Evolutionary conservation across 2,113 vertebrate genomes (phyloP), one percentile per base, ranked within the genome.

Genomic region (Platichthys flesus): DNA sequence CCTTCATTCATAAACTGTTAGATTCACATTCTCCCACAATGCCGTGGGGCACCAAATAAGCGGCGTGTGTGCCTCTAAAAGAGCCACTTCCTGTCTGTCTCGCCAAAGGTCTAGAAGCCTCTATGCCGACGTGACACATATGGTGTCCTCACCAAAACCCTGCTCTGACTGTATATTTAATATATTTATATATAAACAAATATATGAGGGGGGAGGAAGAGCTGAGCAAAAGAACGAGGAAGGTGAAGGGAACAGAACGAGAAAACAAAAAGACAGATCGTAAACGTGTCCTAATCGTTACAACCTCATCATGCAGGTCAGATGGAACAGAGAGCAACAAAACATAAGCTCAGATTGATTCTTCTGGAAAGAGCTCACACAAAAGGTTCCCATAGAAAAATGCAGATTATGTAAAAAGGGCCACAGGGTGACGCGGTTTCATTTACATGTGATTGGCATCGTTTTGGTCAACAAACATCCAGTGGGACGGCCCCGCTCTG

Each of bases 381-480:
- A 97, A 96, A 96, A 96, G 94, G 93, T 97, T 96, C 91, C 95
- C 96, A 96, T 98, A 99, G 94, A 98, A 98, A 31, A 99, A 98
- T 31, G 81, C 85, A 84, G 89, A 87, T 91, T 88, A 93, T 92
- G 97, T 95, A 98, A 97, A 97, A 97, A 96, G 96, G 95, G 96
- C 96, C 97, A 97, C 96, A 96, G 96, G 95, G 95, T 96, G 96
- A 97, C 84, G 20, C 51, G 67, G 85, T 83, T 94, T 96, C 96
- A 97, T 97, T 96, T 97, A 98, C 96, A 98, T 94, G 95, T 81
- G 96, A 80, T 91, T 98, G 97, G 95, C 97, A 97, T 97, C 89
- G 95, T 98, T 99, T 98, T 98, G 96, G 97, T 98, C 96, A 94
- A 96, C 95, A 96, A 95, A 96, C 95, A 95, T 95, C 95, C 95